Conservation (phyloP, 64 coral and sea anemone species). For the Catalaphyllia jardinei region DNA sequence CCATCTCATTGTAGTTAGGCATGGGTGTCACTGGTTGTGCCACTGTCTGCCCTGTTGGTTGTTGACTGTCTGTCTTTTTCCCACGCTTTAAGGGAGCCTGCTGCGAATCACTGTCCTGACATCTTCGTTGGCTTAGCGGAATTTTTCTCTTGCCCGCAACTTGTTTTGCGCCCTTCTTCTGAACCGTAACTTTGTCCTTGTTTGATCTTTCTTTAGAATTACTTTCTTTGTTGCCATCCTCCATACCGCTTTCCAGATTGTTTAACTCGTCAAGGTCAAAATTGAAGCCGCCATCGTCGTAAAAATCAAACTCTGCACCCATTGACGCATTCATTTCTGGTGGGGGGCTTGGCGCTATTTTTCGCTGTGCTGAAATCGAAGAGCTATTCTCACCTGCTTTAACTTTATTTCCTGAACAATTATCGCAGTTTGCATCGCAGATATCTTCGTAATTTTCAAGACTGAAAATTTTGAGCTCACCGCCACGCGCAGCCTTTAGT, state of each 20-base stretch:
- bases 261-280: slow-evolving; percentile 54
- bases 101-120: background rate
- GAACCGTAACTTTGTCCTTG: background rate
- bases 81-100: background rate
- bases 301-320: slow-evolving; percentile 38
- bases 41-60: background rate
- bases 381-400: background rate
- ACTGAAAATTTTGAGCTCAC: background rate
- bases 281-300: slow-evolving; percentile 88
- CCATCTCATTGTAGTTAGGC: slow-evolving; percentile 78
- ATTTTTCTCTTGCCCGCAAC: background rate
- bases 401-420: background rate
- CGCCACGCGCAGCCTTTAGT: slow-evolving; percentile 11
- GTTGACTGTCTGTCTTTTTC: slow-evolving; percentile 13
- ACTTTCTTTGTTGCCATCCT: background rate
- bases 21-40: slow-evolving; percentile 78
- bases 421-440: background rate
- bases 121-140: background rate
- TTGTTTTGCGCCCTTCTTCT: background rate
- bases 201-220: background rate
- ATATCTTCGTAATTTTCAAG: background rate
- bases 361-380: background rate
- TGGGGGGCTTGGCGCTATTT: background rate
- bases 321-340: background rate
- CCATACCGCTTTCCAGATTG: slow-evolving; percentile 1